phyloP scores from a whole-genome alignment of 2,113 vertebrate genomes.

The Motacilla alba region DNA sequence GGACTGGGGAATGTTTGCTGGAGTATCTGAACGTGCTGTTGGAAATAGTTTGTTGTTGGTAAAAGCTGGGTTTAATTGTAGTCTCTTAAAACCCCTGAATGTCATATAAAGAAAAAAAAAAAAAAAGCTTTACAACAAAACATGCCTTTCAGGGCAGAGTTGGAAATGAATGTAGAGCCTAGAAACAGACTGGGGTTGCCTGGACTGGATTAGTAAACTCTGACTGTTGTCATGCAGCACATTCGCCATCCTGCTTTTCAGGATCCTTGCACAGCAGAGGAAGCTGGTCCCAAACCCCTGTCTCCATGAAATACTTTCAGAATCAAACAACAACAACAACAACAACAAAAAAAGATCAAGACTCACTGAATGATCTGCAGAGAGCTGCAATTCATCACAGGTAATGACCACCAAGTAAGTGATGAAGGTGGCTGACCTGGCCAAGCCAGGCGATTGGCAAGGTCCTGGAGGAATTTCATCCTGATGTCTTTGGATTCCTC shows the following conservation, averaged over 20 bases:
- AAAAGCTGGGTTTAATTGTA: slow-evolving; percentile 59
- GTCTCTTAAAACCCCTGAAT: background rate
- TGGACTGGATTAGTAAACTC: background rate
- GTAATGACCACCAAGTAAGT: background rate
- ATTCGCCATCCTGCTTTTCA: background rate
- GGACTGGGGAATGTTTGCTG: background rate
- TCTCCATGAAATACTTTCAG: background rate
- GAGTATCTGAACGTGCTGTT: slow-evolving; percentile 6
- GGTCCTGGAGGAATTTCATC: background rate
- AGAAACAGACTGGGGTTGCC: background rate
- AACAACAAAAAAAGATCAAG: background rate
- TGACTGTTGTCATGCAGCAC: background rate
- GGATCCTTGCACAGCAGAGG: background rate
- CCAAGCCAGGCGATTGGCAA: background rate
- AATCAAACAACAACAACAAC: no score
- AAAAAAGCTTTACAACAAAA: background rate
- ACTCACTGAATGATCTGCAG: background rate
- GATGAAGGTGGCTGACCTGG: background rate
- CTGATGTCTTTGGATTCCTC: background rate
- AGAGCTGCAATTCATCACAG: background rate
- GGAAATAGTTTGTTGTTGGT: background rate
- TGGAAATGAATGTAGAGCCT: slow-evolving; percentile 1
- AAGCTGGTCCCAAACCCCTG: background rate
- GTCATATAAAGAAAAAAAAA: background rate
- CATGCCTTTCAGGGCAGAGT: background rate